A percentile compares a stretch with the other conserved stretches of the same genome.
Evolutionary conservation across 2,888 invertebrate species (phyloP).

Genomic region (Branchellion lobata): DNA sequence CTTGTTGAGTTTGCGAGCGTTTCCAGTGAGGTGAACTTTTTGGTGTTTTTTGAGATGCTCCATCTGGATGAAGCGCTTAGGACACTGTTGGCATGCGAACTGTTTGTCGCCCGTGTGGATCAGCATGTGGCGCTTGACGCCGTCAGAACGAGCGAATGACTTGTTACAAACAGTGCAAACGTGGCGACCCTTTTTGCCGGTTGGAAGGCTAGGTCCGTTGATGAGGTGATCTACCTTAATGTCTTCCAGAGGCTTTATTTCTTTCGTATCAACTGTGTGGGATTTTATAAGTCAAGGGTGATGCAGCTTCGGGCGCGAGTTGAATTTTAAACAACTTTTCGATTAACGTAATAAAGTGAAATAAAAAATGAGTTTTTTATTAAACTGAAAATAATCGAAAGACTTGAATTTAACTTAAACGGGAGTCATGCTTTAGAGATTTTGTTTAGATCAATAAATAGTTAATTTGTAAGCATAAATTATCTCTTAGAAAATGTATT

Average conservation of each 20-base stretch:
- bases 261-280: constrained; percentile 32
- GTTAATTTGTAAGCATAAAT: constrained; percentile 8
- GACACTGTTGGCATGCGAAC: constrained; percentile 36
- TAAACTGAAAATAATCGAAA: too few species aligned
- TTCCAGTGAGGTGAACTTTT: constrained; percentile 31
- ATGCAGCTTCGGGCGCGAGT: too few species aligned
- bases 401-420: too few species aligned
- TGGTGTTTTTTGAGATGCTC: constrained; percentile 40
- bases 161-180: constrained; percentile 42
- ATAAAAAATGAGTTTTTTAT: too few species aligned
- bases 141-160: constrained; percentile 33
- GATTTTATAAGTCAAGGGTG: not conserved
- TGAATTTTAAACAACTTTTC: too few species aligned
- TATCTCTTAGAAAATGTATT: too few species aligned
- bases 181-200: constrained; percentile 32
- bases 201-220: not conserved
- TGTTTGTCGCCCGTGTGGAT: constrained; percentile 41
- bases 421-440: too few species aligned
- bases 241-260: constrained; percentile 37
- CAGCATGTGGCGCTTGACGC: constrained; percentile 43
- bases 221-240: constrained; percentile 33
- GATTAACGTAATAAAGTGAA: too few species aligned
- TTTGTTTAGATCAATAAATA: not conserved
- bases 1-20: constrained; percentile 29
- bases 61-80: constrained; percentile 37